Percentiles rank a stretch among this genome's conserved stretches.
These are phyloP conservation scores for Pseudomugil gertrudae DNA, from an alignment of 2,797 vertebrate species.

Conservation along the genomic window DNA sequence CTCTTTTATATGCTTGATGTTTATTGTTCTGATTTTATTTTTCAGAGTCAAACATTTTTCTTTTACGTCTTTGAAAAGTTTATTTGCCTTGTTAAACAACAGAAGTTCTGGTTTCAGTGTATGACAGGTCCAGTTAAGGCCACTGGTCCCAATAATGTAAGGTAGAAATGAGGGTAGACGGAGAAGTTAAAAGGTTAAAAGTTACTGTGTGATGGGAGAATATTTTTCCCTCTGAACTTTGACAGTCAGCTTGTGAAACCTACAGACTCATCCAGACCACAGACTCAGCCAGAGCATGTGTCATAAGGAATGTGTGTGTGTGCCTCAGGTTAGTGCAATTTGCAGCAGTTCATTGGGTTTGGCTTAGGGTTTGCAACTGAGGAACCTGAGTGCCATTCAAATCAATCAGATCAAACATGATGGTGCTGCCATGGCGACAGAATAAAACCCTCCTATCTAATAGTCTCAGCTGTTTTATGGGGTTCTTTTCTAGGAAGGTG, in stretches of 20 bases:
- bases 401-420: slow-evolving; percentile 47
- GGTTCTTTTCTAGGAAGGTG: neutral
- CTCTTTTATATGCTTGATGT: slow-evolving; percentile 29
- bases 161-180: neutral
- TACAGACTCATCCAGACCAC: slow-evolving; percentile 40
- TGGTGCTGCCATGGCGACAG: slow-evolving; percentile 47
- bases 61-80: slow-evolving; percentile 31
- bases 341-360: slow-evolving; percentile 28
- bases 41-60: slow-evolving; percentile 2
- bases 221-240: slow-evolving; percentile 48
- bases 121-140: neutral
- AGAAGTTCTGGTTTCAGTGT: neutral
- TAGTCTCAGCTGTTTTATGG: neutral
- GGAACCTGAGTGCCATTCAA: slow-evolving; percentile 32
- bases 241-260: slow-evolving; percentile 49
- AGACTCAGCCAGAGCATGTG: slow-evolving; percentile 31
- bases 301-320: slow-evolving; percentile 3
- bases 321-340: slow-evolving; percentile 47
- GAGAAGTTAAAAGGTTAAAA: slow-evolving; percentile 13
- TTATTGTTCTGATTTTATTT: slow-evolving; percentile 1
- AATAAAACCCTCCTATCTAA: neutral
- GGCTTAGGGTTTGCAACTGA: slow-evolving; percentile 10
- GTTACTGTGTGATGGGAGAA: slow-evolving; percentile 5
- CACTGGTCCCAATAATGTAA: neutral
- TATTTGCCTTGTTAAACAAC: neutral